Evolutionary conservation across 2,888 invertebrate genomes (phyloP), one percentile per base, ranked within the genome.

Genomic region (Nemotelus nigrinus): DNA sequence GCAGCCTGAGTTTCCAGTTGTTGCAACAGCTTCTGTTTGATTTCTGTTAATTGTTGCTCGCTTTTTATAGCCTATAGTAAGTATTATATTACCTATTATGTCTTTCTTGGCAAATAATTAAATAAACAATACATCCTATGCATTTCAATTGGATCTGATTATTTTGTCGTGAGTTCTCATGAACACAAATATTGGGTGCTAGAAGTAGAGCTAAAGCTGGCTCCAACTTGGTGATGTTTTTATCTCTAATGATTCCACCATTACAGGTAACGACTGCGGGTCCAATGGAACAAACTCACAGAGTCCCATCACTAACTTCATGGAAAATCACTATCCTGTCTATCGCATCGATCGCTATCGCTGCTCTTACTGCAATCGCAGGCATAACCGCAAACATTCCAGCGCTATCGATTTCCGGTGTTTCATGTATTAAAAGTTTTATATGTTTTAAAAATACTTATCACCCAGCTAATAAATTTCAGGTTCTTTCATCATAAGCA

Each of bases 261-360:
- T 57, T 41, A 39, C 45, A 86, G 86, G 86, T 87, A 0, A 87
- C 88, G 47, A 87, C 87, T 2, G 86, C 88, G 3, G 87, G 87
- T 3, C 86, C 86, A 2, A 82, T 86, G 82, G 87, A 88, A 79
- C 84, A 85, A 50, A 84, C 83, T 58, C 82, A 86, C 7, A 83
- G 86, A 47, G 83, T 88, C 77, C 87, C 87, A n/a, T 84, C 87
- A 0, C 78, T 86, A 0, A 83, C 84, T 53, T 85, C 88, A 0
- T 87, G 87, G 87, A 82, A 85, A 44, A 84, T 87, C 7, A 84
- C 86, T 3, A 85, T 86, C 25, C 84, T 86, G 45, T 84, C 85
- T 2, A 83, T 87, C 39, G 74, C 83, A 43, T 83, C 85, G 8
- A 84, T 86, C 5, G 82, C 83, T 3, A 75, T 85, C 78, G 85